Evolutionary conservation across 1,140 invertebrate genomes (phyloP).

Genomic region (Olivierus martensii): DNA sequence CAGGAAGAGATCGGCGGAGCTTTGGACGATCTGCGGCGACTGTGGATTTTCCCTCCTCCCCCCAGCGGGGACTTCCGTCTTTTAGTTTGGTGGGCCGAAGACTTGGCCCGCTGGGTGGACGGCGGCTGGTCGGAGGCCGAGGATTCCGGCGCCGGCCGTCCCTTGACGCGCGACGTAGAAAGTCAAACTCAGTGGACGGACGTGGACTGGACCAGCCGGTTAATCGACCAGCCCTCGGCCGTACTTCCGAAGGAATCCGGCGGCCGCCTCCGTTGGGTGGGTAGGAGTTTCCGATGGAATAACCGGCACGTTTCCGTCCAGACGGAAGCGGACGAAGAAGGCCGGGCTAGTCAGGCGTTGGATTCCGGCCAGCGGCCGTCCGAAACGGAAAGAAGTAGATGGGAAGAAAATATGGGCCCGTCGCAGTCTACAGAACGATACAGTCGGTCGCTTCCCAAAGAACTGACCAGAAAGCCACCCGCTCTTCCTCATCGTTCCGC

Average conservation of each 20-base stretch:
- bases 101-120: conserved; percentile 10
- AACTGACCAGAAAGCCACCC: background rate
- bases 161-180: conserved; percentile 8
- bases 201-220: too few relatives aligned
- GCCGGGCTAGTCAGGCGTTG: too few relatives aligned
- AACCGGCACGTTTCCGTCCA: background rate
- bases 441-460: too few relatives aligned
- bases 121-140: conserved; percentile 1
- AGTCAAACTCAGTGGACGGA: conserved; percentile 4
- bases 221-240: too few relatives aligned
- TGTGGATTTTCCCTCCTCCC: background rate
- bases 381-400: too few relatives aligned
- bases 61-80: conserved; percentile 12
- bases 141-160: background rate
- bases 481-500: background rate
- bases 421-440: too few relatives aligned
- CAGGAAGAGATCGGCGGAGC: conserved; percentile 12
- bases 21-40: conserved; percentile 6
- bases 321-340: background rate
- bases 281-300: background rate
- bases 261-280: too few relatives aligned
- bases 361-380: too few relatives aligned
- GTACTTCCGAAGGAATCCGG: too few relatives aligned
- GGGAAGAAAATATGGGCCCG: too few relatives aligned
- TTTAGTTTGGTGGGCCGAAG: conserved; percentile 11